Conservation (phyloP, 2,113 vertebrate species). For the Acrocephalus arundinaceus region DNA sequence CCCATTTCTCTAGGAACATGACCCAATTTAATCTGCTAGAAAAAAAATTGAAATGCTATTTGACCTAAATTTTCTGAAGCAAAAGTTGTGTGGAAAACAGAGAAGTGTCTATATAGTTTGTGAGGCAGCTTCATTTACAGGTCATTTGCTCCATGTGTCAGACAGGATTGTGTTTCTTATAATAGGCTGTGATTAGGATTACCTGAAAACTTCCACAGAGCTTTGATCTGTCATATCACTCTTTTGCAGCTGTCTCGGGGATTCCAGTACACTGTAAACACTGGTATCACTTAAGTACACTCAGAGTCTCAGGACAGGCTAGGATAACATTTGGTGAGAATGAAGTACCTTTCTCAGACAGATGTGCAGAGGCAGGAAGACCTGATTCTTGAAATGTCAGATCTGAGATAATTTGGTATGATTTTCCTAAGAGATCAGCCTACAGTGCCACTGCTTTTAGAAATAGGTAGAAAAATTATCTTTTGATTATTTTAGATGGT, state of each 20-base stretch:
- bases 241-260: neutral
- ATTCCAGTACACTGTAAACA: neutral
- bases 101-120: neutral
- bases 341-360: neutral
- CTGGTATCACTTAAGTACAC: neutral
- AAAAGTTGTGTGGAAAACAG: constrained; percentile 35
- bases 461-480: neutral
- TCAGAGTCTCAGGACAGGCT: neutral
- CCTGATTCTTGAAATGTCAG: neutral
- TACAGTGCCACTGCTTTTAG: neutral
- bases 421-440: neutral
- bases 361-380: neutral
- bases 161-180: constrained; percentile 23
- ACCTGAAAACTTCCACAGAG: constrained; percentile 14
- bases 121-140: neutral
- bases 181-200: constrained; percentile 33
- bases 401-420: neutral
- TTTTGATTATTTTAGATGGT: neutral
- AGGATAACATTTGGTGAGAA: neutral
- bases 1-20: constrained; percentile 51
- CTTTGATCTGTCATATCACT: neutral
- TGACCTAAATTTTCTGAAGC: constrained; percentile 58
- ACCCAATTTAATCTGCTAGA: constrained; percentile 57
- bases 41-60: constrained; percentile 24
- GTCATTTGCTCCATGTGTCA: constrained; percentile 2